Conservation (phyloP, 2,797 vertebrate species). For the Coregonus suidteri region DNA sequence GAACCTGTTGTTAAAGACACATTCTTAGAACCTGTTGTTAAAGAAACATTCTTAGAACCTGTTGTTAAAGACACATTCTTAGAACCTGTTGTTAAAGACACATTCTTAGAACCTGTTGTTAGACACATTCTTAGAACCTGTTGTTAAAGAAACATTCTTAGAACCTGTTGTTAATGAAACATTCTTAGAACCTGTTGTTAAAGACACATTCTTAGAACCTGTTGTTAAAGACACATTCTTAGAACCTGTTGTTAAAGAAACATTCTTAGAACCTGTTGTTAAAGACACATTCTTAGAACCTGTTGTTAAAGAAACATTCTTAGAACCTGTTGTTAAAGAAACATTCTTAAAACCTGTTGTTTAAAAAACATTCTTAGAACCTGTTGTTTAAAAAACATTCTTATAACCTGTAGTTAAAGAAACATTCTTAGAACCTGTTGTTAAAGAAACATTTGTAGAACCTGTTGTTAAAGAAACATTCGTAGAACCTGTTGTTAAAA, state of each 20-base stretch:
- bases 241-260: constrained; percentile 13
- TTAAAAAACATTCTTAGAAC: neutral
- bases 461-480: no score
- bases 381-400: constrained; percentile 7
- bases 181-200: no score
- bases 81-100: constrained; percentile 13
- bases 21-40: constrained; percentile 16
- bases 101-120: constrained; percentile 15
- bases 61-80: constrained; percentile 4
- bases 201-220: neutral
- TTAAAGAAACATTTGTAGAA: neutral
- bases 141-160: constrained; percentile 2
- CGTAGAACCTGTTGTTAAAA: no score
- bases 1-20: constrained; percentile 13
- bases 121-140: neutral
- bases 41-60: neutral
- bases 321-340: constrained; percentile 15
- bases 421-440: constrained; percentile 3
- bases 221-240: constrained; percentile 4
- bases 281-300: neutral
- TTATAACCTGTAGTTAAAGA: no score
- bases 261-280: constrained; percentile 14
- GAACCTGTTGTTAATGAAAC: no score
- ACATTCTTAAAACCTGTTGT: no score
- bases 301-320: constrained; percentile 7